A percentile compares a stretch with the other conserved stretches of the same genome.
Evolutionary conservation across 2,113 vertebrate genomes (phyloP).

Genomic region (Maccullochella peelii): DNA sequence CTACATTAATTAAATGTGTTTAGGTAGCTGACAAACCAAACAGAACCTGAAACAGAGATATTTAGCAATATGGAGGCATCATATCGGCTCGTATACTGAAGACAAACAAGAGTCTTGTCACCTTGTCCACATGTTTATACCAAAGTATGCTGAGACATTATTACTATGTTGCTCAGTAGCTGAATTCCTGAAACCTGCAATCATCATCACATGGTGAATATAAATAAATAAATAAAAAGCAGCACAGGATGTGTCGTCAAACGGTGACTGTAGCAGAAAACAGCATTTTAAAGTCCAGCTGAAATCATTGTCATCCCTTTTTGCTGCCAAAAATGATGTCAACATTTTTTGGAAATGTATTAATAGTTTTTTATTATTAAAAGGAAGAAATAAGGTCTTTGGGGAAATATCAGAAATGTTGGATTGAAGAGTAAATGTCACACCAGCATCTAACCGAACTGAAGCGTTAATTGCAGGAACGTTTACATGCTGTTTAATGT

Average conservation of each 20-base stretch:
- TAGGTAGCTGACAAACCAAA: slow-evolving; percentile 27
- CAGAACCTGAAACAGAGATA: slow-evolving; percentile 1
- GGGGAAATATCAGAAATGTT: background rate
- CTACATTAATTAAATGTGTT: slow-evolving; percentile 15
- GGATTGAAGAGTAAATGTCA: background rate
- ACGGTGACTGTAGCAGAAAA: background rate
- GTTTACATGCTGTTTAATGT: background rate
- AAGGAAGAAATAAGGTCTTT: background rate
- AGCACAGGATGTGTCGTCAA: background rate
- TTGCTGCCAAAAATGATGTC: too few relatives aligned
- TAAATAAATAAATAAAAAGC: background rate
- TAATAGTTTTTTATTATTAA: background rate
- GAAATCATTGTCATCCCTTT: background rate
- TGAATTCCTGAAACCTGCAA: slow-evolving; percentile 20
- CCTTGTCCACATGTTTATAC: background rate
- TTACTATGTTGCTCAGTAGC: background rate
- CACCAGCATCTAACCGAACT: background rate
- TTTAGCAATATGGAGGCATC: slow-evolving; percentile 9
- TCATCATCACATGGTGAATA: background rate
- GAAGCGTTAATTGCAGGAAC: background rate
- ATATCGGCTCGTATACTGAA: background rate
- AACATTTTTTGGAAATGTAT: background rate
- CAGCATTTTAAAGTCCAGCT: background rate
- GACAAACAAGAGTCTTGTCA: background rate
- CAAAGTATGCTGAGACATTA: slow-evolving; percentile 1